Evolutionary conservation across 2,113 vertebrate species (phyloP).

Genomic region (Protobothrops mucrosquamatus): DNA sequence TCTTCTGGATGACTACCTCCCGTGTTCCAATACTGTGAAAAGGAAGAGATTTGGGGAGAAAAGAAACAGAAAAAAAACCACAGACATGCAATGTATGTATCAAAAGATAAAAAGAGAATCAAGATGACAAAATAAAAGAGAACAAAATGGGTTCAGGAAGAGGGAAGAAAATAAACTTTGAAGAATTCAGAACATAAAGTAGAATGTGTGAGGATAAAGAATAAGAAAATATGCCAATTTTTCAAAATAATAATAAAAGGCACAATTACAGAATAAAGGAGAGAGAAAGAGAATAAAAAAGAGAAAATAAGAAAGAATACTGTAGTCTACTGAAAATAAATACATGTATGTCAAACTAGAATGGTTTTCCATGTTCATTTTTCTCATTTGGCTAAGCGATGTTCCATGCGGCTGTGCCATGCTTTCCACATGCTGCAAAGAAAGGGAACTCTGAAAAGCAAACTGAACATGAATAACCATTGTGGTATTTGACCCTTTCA

Average conservation of each 20-base stretch:
- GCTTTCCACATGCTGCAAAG: slow-evolving; percentile 72
- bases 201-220: slow-evolving; percentile 62
- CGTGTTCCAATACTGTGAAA: slow-evolving; percentile 97
- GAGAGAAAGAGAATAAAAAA: slow-evolving; percentile 79
- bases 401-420: slow-evolving; percentile 72
- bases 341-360: slow-evolving; percentile 74
- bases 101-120: slow-evolving; percentile 35
- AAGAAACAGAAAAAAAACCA: slow-evolving; percentile 47
- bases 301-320: slow-evolving; percentile 87
- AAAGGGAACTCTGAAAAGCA: slow-evolving; percentile 70
- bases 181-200: slow-evolving; percentile 64
- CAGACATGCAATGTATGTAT: slow-evolving; percentile 62
- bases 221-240: slow-evolving; percentile 49
- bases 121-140: slow-evolving; percentile 32
- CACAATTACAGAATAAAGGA: slow-evolving; percentile 74
- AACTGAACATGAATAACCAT: slow-evolving; percentile 79
- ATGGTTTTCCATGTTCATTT: slow-evolving; percentile 82
- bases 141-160: slow-evolving; percentile 46
- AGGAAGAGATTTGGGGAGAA: slow-evolving; percentile 73
- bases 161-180: slow-evolving; percentile 52
- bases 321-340: slow-evolving; percentile 75
- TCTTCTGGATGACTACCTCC: slow-evolving; percentile 99
- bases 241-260: slow-evolving; percentile 57
- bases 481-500: slow-evolving; percentile 77
- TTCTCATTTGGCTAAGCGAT: slow-evolving; percentile 63